Conservation (phyloP, 2,888 invertebrate genomes). For the Stegana nigrithorax region DNA sequence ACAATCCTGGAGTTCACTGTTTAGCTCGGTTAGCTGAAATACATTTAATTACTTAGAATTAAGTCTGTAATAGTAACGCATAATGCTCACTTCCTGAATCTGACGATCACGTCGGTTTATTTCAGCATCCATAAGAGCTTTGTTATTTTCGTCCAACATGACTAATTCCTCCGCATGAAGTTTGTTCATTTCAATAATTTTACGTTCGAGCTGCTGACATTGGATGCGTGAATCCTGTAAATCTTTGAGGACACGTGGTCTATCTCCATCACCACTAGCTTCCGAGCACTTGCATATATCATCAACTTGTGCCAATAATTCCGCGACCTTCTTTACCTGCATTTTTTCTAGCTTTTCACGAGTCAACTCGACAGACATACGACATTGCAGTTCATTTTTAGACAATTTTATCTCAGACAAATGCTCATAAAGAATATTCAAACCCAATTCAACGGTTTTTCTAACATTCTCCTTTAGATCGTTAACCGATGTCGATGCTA, state of each 20-base stretch:
- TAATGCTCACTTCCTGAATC: constrained; percentile 1
- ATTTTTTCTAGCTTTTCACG: constrained; percentile 28
- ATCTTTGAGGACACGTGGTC: neutral
- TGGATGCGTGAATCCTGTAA: neutral
- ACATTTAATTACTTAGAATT: too few relatives aligned
- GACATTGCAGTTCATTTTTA: constrained; percentile 6
- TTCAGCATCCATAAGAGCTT: constrained; percentile 19
- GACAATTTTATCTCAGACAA: constrained; percentile 18
- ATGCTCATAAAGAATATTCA: constrained; percentile 26
- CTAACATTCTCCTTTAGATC: constrained; percentile 40
- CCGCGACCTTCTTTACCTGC: constrained; percentile 31
- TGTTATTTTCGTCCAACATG: constrained; percentile 20
- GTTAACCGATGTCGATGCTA: constrained; percentile 34
- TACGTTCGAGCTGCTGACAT: constrained; percentile 23
- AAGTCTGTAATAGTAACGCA: too few relatives aligned
- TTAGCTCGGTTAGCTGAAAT: too few relatives aligned
- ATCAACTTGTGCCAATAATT: neutral
- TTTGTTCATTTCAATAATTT: constrained; percentile 26
- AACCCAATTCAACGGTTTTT: constrained; percentile 27
- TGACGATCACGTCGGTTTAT: constrained; percentile 7
- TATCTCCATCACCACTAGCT: neutral
- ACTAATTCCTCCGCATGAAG: constrained; percentile 23
- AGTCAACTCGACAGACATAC: constrained; percentile 17
- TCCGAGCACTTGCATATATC: neutral
- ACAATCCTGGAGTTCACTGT: too few relatives aligned